Conservation (phyloP, 2,888 invertebrate genomes). For the Nemotelus pantherinus region DNA sequence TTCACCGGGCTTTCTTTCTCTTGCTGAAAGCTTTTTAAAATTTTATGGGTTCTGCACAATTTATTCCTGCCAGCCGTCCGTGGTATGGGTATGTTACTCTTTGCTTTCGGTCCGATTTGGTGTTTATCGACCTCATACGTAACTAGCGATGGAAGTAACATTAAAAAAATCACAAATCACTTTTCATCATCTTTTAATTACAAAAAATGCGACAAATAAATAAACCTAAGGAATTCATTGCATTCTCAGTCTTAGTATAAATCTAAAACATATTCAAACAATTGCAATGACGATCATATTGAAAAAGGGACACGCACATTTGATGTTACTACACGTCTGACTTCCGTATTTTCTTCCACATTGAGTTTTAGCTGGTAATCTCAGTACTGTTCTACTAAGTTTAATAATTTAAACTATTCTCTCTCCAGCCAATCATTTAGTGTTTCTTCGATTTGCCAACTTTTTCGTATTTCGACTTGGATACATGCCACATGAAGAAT, state of each 20-base stretch:
- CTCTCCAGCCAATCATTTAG: slow-evolving; percentile 55
- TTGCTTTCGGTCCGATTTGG: too few relatives aligned
- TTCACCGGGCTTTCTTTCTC: too few relatives aligned
- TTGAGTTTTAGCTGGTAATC: slow-evolving; percentile 1
- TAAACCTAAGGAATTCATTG: slow-evolving; percentile 34
- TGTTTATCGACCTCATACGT: too few relatives aligned
- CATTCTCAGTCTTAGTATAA: slow-evolving; percentile 44
- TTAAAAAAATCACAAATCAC: not conserved
- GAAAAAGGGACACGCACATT: slow-evolving; percentile 5
- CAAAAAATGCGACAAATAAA: slow-evolving; percentile 44
- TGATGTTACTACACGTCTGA: not conserved
- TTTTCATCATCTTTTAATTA: slow-evolving; percentile 34
- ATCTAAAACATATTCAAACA: slow-evolving; percentile 59
- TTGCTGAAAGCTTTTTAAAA: too few relatives aligned
- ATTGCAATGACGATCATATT: slow-evolving; percentile 31
- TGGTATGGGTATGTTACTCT: too few relatives aligned
- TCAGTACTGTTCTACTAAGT: slow-evolving; percentile 5
- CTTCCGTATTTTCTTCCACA: not conserved
- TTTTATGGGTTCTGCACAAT: too few relatives aligned
- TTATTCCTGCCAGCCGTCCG: too few relatives aligned
- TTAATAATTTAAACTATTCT: not conserved
- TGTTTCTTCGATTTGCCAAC: slow-evolving; percentile 75
- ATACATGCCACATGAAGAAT: slow-evolving; percentile 92
- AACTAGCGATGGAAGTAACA: too few relatives aligned
- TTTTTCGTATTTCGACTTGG: slow-evolving; percentile 93